These are phyloP conservation scores for Altica lythri DNA, from an alignment of 2,888 invertebrate genomes.

Conservation along the genomic window DNA sequence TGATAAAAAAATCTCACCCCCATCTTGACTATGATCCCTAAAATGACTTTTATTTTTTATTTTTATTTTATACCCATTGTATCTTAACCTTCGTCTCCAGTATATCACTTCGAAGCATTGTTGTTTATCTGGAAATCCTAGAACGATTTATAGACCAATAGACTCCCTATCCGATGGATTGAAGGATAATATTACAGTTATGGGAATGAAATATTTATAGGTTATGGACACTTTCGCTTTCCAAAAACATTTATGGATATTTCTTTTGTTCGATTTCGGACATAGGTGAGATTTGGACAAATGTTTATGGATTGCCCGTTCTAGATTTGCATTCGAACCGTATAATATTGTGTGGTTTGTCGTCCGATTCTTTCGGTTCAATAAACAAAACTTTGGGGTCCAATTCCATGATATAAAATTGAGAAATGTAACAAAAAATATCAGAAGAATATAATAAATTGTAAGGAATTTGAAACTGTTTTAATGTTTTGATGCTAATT, in stretches of 20 bases:
- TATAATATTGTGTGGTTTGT: slow-evolving; percentile 2
- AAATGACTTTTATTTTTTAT: slow-evolving; percentile 43
- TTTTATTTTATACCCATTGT: slow-evolving; percentile 44
- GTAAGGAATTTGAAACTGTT: too few relatives aligned
- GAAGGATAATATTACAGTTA: slow-evolving; percentile 50
- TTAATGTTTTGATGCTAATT: too few relatives aligned
- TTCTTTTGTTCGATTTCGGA: not conserved
- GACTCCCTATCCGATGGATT: slow-evolving; percentile 48
- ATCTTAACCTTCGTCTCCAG: slow-evolving; percentile 41
- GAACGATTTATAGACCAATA: slow-evolving; percentile 50
- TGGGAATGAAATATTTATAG: slow-evolving; percentile 50
- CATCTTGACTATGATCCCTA: slow-evolving; percentile 35
- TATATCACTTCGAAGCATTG: slow-evolving; percentile 49
- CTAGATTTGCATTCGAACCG: not conserved
- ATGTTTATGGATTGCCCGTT: slow-evolving; percentile 8
- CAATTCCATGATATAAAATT: too few relatives aligned
- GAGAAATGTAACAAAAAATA: too few relatives aligned
- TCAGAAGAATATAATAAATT: too few relatives aligned
- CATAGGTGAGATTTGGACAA: slow-evolving; percentile 15
- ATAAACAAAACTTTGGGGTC: too few relatives aligned
- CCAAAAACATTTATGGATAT: slow-evolving; percentile 14
- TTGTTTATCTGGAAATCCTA: slow-evolving; percentile 50
- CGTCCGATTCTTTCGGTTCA: too few relatives aligned
- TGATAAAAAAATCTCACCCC: too few relatives aligned
- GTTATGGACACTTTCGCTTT: slow-evolving; percentile 28